Base-by-base conservation (phyloP, 2,113 vertebrate genomes). In the Macquaria ambigua region DNA sequence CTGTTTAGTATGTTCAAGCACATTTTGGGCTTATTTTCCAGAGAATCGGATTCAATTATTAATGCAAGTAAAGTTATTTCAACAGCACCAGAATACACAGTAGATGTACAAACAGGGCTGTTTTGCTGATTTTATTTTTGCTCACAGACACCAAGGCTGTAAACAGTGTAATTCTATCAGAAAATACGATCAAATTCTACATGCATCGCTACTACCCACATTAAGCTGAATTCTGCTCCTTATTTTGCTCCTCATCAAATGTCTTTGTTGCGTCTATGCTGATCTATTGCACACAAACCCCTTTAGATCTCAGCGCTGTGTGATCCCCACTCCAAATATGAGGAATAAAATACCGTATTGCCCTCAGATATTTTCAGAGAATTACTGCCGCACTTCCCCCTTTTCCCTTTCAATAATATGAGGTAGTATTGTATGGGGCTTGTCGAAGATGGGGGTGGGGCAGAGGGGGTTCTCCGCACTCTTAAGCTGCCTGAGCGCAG, bases 401-500 rank as follows among this genome's bases (percentile, higher is more conserved):
- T 83, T 92, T 92, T 90, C 84, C 90, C 90, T 85, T 92, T 92
- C 87, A 89, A 82, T 94, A 85, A 93, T 86, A 89, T 67, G 86
- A 89, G 90, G 87, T 90, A 87, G 93, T 90, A 92, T 93, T 93
- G 92, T 93, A 87, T 81, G 71, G 89, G 82, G 83, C 88, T 87
- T 89, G 91, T 93, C 89, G 88, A 87, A 72, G 89, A 82, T 82
- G 92, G 93, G 93, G 94, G 92, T 85, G 88, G 90, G 89, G 90
- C 76, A 71, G 76, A 64, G 84, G 74, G 84, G 87, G 78, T 87
- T 88, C 92, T 93, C 84, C 3, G 76, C 88, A 89, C 94, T 93
- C 93, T 93, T 92, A 93, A 93, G 93, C 92, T 93, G 93, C 90
- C 93, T 89, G 92, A 91, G 92, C 90, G 43, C 85, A 90, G 93